Base-by-base conservation (phyloP, 2,888 invertebrate genomes). In the Trichopria drosophilae region DNA sequence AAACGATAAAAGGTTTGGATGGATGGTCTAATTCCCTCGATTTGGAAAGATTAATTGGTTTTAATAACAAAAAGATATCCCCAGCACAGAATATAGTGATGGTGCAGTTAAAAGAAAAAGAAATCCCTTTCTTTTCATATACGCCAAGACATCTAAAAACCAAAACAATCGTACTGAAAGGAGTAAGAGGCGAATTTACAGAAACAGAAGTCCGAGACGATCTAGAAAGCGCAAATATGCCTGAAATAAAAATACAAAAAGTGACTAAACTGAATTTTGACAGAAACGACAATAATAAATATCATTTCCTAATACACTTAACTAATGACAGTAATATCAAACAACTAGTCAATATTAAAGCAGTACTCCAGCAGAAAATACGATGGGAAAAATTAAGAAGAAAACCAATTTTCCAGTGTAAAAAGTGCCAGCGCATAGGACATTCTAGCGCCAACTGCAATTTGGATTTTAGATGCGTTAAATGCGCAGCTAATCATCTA, bases 361-460 rank as follows among this genome's bases (percentile, higher is more conserved):
- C 19, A 15, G 2, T 39, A 9, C 15, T 32, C 10, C 16, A 40
- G 5, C 40, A 47, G 40, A n/a, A 18, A n/a, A n/a, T 60, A 0
- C 2, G 2, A 0, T 59, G 56, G 57, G 55, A 60, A 7, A 47
- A 36, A 12, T 2, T 59, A 2, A 26, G 31, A 16, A 51, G 49
- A 45, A 44, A 28, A 5, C 46, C 49, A 1, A 18, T 12, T 3
- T 46, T 50, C 0, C 60, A 62, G 39, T 62, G 60, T 4, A 51
- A 52, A 6, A 44, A 39, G 1, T 60, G 60, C 13, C 59, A 60
- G 23, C 15, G 57, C 2, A 47, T 58, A 1, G 54, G 60, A 0
- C 58, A 61, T 6, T 32, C 44, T 2, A 51, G 57, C 1, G 3
- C 26, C 2, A 59, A 52, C 16, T 61, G 57, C 13, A 45, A 52